Percentiles rank a stretch among this genome's conserved stretches.
These are phyloP conservation scores for Stenurella melanura DNA, from an alignment of 2,888 invertebrate genomes.

Conservation along the genomic window DNA sequence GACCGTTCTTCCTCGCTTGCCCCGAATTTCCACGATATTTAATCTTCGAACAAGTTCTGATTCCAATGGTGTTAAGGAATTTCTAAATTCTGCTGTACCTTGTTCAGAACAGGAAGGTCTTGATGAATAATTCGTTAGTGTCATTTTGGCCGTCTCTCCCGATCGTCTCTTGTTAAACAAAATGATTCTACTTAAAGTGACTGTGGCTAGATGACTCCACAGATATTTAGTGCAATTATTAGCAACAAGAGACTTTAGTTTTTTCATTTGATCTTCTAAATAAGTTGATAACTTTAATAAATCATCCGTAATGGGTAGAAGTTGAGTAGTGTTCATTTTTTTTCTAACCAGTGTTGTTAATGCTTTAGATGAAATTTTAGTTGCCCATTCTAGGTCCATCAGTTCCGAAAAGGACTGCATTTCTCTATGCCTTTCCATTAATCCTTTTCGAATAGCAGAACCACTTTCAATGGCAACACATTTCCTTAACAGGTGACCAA, in stretches of 20 bases:
- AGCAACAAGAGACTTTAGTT: too few species aligned
- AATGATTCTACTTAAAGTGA: too few species aligned
- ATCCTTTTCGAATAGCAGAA: background rate
- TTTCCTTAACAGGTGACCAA: background rate
- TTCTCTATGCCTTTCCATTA: too few species aligned
- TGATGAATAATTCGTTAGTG: background rate
- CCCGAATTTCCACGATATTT: too few species aligned
- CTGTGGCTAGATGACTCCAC: too few species aligned
- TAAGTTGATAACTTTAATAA: background rate
- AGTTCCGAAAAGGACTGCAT: too few species aligned
- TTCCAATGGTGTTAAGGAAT: too few species aligned
- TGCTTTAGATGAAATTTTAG: background rate
- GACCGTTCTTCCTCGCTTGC: too few species aligned
- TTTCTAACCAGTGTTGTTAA: background rate
- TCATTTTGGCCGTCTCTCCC: background rate
- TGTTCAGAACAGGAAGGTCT: too few species aligned
- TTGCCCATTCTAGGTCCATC: background rate
- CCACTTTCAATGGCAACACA: background rate
- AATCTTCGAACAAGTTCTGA: too few species aligned
- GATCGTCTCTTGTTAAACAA: background rate
- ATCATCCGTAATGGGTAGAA: background rate
- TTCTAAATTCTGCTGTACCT: too few species aligned
- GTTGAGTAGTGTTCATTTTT: background rate
- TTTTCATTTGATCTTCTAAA: constrained; percentile 6
- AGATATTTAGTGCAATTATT: too few species aligned